These are phyloP conservation scores for Henricia sp. DNA, from an alignment of 53 echinoderm and acorn worm genomes.

Conservation along the genomic window DNA sequence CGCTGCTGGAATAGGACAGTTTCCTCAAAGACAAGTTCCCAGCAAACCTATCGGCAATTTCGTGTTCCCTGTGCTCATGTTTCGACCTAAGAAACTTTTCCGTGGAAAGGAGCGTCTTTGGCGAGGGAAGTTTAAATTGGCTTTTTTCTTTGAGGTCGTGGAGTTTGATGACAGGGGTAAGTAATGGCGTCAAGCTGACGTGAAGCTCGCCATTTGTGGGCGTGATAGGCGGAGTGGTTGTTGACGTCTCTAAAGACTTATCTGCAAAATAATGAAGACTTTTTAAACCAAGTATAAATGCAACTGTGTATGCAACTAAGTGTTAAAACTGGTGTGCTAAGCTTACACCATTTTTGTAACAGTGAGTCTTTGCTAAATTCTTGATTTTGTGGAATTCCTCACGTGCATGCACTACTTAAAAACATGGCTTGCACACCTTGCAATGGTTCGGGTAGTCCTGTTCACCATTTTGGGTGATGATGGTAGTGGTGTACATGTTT, in stretches of 20 bases:
- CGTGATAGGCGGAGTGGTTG: constrained; percentile 64
- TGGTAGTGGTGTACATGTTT: too few species aligned
- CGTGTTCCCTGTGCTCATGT: constrained; percentile 11
- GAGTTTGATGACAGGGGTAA: constrained; percentile 73
- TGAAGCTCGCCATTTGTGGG: constrained; percentile 29
- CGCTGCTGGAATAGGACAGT: constrained; percentile 76
- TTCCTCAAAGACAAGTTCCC: constrained; percentile 69
- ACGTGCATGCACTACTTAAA: too few species aligned
- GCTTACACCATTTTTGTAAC: too few species aligned
- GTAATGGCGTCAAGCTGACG: constrained; percentile 34
- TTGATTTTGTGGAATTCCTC: too few species aligned
- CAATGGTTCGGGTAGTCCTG: too few species aligned
- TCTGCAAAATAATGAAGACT: constrained; percentile 1
- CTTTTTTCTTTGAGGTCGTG: constrained; percentile 46
- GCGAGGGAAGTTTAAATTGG: constrained; percentile 42
- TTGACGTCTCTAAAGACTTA: constrained; percentile 31
- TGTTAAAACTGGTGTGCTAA: too few species aligned
- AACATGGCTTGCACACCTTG: too few species aligned
- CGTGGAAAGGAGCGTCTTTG: constrained; percentile 45
- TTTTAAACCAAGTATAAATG: too few species aligned
- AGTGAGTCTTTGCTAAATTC: too few species aligned
- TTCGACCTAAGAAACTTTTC: constrained; percentile 40
- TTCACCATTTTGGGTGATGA: too few species aligned
- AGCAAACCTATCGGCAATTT: constrained; percentile 59
- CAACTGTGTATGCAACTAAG: too few species aligned